A percentile compares a stretch with the other conserved stretches of the same genome.
phyloP scores from a whole-genome alignment of 2,113 vertebrate genomes.

The Lamprotornis superbus region DNA sequence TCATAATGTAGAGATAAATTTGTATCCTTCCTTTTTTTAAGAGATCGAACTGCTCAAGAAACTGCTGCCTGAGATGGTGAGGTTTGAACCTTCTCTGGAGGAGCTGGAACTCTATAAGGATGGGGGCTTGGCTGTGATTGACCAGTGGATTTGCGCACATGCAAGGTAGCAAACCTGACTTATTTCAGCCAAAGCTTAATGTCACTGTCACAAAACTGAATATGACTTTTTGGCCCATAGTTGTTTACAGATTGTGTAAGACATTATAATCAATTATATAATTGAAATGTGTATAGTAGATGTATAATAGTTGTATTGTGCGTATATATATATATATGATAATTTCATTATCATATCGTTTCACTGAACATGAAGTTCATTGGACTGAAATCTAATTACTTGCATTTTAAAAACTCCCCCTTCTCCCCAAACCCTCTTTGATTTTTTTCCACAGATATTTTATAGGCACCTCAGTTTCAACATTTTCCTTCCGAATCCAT shows the following conservation, averaged over 20 bases:
- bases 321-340: background rate
- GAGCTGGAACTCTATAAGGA: constrained; percentile 90
- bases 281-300: background rate
- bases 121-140: constrained; percentile 92
- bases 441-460: constrained; percentile 79
- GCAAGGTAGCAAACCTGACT: constrained; percentile 77
- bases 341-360: background rate
- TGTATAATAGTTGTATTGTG: background rate
- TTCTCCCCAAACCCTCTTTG: background rate
- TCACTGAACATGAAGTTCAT: background rate
- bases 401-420: background rate
- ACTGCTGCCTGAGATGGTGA: constrained; percentile 87
- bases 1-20: background rate
- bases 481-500: constrained; percentile 97
- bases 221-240: background rate
- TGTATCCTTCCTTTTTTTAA: constrained; percentile 34
- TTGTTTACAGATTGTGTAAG: background rate
- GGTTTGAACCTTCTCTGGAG: constrained; percentile 83
- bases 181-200: background rate
- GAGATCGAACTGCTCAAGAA: constrained; percentile 81
- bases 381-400: background rate
- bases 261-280: background rate
- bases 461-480: constrained; percentile 94
- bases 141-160: constrained; percentile 96
- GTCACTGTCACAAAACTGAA: background rate